A percentile compares a stretch with the other conserved stretches of the same genome.
phyloP scores from a whole-genome alignment of 2,797 vertebrate genomes.

The Ambastaia sidthimunki region DNA sequence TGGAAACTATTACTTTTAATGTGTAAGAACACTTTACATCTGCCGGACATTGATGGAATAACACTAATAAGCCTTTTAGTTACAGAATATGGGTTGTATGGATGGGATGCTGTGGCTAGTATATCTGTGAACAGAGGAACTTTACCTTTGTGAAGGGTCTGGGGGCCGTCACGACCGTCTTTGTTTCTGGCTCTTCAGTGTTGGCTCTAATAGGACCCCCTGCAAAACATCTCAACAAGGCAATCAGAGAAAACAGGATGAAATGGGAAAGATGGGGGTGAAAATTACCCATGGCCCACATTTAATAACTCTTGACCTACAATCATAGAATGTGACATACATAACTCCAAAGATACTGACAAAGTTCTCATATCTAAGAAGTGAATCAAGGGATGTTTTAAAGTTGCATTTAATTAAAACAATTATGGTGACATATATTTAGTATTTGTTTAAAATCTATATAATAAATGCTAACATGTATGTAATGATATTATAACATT shows the following conservation, averaged over 20 bases:
- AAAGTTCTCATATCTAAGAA: neutral
- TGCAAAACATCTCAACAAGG: slow-evolving; percentile 11
- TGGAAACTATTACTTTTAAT: slow-evolving; percentile 57
- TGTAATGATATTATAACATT: no score
- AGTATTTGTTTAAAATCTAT: no score
- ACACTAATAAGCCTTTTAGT: neutral
- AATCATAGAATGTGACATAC: neutral
- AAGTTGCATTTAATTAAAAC: neutral
- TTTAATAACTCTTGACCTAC: slow-evolving; percentile 4
- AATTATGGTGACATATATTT: no score
- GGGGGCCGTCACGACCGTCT: slow-evolving; percentile 10
- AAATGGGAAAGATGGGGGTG: neutral
- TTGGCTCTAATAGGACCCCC: neutral
- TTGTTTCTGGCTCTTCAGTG: neutral
- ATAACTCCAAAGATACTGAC: neutral
- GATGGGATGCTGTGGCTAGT: neutral
- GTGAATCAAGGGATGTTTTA: neutral
- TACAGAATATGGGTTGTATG: neutral
- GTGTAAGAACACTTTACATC: neutral
- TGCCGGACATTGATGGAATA: neutral
- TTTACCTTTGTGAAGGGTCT: slow-evolving; percentile 3
- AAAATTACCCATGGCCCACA: slow-evolving; percentile 16
- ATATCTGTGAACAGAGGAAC: neutral
- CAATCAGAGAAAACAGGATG: slow-evolving; percentile 24
- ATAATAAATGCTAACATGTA: no score